Evolutionary conservation across 2,888 invertebrate genomes (phyloP).

Genomic region (Protophormia terraenovae): DNA sequence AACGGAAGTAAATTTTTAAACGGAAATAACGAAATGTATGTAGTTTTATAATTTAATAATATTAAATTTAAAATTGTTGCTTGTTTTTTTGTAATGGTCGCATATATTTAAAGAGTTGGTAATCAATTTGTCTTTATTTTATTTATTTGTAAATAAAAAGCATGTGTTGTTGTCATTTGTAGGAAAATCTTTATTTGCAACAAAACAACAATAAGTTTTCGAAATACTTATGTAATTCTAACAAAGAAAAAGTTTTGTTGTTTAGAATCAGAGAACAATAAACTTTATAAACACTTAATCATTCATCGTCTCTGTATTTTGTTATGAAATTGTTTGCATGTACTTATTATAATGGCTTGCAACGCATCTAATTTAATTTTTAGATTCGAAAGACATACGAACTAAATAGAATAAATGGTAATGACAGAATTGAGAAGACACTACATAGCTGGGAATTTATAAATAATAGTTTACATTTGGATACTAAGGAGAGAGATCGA

Average conservation of each 20-base stretch:
- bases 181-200: slow-evolving; percentile 5
- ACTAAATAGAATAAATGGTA: not conserved
- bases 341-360: slow-evolving; percentile 32
- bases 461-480: too few species aligned
- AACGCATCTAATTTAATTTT: slow-evolving; percentile 27
- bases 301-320: slow-evolving; percentile 29
- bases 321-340: slow-evolving; percentile 31
- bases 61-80: slow-evolving; percentile 5
- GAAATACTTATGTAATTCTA: not conserved
- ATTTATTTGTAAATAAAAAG: too few species aligned
- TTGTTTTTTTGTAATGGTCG: not conserved
- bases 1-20: not conserved
- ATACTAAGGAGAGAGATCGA: too few species aligned
- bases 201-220: slow-evolving; percentile 19
- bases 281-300: slow-evolving; percentile 57
- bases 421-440: not conserved
- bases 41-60: not conserved
- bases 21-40: not conserved
- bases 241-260: not conserved
- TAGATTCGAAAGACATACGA: slow-evolving; percentile 1
- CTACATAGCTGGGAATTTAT: not conserved
- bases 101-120: not conserved
- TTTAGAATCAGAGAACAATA: slow-evolving; percentile 29
- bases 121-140: slow-evolving; percentile 49
- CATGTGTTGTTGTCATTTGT: slow-evolving; percentile 52